Evolutionary conservation across 2,797 vertebrate species (phyloP), one percentile per base, ranked within the genome.

Genomic region (Urosaurus nigricauda): DNA sequence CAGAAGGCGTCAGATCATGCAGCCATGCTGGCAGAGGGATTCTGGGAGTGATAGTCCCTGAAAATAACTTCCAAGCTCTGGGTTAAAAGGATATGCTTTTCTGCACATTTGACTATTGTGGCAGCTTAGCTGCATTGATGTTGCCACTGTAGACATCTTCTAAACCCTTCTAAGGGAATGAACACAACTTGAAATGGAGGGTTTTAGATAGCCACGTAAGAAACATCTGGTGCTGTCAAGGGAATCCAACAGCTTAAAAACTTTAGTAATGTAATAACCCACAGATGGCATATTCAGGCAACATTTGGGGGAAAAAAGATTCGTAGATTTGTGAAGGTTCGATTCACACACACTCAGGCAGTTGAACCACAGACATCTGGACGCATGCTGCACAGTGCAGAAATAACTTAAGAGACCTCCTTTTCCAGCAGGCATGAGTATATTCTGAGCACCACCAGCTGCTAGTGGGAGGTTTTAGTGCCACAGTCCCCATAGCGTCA

Each of bases 251-350:
- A 0, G 90, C 60, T 51, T 51, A 79, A 73, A 2, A 85, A 93
- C 0, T 68, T 75, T 73, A 26, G 88, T 84, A 86, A 92, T 19
- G 60, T 1, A 89, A 90, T 9, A 1, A 5, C 0, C 0, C 0
- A 16, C 86, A 86, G 87, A 84, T 68, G 91, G 73, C 60, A 13
- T 12, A 21, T 60, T 8, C 14, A 40, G 0, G 0, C 0, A 40
- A 80, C 0, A 51, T 51, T 51, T 51, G 5, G 32, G 85, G 77
- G 0, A 1, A 79, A 35, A 21, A 24, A 0, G 0, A 68, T 0
- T 5, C 11, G 19, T 3, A 35, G 32, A 40, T 89, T 71, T 2
- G 74, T n/a, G 11, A 0, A 56, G 37, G 24, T 35, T 0, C n/a
- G 5, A 32, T 43, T 51, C 71, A 35, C 58, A 53, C 9, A 35